These are phyloP conservation scores for Platalea minor DNA, from an alignment of 2,797 vertebrate species.

Conservation along the genomic window DNA sequence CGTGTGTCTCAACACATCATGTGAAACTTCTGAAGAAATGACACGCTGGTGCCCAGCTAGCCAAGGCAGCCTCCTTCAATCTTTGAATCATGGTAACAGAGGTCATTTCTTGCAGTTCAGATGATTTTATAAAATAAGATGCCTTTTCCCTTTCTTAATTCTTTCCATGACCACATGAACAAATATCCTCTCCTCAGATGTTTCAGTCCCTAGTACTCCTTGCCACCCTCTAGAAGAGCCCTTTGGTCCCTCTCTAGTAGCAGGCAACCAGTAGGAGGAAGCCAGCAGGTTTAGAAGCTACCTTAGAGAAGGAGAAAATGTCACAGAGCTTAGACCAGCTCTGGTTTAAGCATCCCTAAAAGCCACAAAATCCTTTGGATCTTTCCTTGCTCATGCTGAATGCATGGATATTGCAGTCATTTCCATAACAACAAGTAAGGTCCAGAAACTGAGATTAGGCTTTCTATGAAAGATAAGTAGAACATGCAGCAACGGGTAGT, in stretches of 20 bases:
- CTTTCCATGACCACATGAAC: background rate
- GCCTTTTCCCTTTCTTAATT: background rate
- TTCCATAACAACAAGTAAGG: background rate
- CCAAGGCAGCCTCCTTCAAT: background rate
- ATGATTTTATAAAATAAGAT: background rate
- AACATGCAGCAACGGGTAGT: background rate
- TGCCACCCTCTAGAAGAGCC: background rate
- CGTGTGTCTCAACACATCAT: background rate
- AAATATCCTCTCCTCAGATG: background rate
- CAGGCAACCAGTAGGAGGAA: background rate
- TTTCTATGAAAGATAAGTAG: background rate
- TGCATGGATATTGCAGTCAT: background rate
- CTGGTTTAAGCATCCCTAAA: background rate
- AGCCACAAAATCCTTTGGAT: background rate
- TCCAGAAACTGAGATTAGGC: background rate
- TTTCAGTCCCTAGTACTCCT: background rate
- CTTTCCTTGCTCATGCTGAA: background rate
- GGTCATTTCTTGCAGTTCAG: background rate
- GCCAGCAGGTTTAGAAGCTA: background rate
- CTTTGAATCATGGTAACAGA: background rate
- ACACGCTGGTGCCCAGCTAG: rapidly evolving
- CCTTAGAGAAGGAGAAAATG: background rate
- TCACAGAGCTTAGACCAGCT: background rate
- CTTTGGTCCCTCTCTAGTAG: background rate
- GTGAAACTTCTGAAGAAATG: background rate